phyloP scores from a whole-genome alignment of 2,113 vertebrate genomes.

The Ceratotherium simum region DNA sequence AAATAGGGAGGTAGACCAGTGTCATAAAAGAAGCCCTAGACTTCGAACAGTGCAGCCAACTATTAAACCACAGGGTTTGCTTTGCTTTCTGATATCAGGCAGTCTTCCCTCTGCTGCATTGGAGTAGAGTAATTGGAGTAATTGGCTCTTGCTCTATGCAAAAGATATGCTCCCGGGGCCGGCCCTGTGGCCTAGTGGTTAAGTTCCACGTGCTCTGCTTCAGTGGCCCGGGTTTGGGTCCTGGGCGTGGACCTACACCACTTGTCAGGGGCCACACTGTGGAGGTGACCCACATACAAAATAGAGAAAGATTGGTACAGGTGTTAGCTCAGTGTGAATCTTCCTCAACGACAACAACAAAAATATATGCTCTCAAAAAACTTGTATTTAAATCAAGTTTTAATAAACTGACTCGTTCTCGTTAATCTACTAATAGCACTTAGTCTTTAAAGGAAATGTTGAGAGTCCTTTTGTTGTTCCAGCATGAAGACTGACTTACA shows the following conservation, averaged over 20 bases:
- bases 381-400: neutral
- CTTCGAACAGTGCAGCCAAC: neutral
- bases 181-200: neutral
- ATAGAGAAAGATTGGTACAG: too few species aligned
- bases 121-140: neutral
- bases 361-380: neutral
- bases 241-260: too few species aligned
- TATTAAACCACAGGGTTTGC: neutral
- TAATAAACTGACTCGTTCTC: neutral
- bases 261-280: too few species aligned
- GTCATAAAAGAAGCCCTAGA: fast-evolving
- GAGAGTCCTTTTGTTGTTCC: neutral
- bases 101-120: neutral
- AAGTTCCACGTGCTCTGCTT: too few species aligned
- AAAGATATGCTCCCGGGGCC: neutral
- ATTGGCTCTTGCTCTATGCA: neutral
- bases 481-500: neutral
- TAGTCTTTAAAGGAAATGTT: neutral
- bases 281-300: too few species aligned
- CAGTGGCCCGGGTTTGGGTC: too few species aligned
- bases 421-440: neutral
- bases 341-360: too few species aligned
- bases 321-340: too few species aligned
- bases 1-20: neutral
- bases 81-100: neutral